Base-by-base conservation (phyloP, 2,113 vertebrate genomes). In the Melanerpes formicivorus region DNA sequence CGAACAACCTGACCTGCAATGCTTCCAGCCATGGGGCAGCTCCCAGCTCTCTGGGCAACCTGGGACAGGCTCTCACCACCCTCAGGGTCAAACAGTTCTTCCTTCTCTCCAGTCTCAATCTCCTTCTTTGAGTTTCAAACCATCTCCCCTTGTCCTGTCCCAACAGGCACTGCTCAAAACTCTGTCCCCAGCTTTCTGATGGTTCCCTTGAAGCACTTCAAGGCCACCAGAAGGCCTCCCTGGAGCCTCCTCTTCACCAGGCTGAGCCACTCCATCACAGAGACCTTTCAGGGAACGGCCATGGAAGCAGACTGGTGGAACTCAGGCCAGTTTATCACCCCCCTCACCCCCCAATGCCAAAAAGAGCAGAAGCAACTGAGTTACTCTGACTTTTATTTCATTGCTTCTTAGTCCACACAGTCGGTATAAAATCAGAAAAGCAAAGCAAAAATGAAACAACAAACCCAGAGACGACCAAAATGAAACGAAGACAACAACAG, bases 341-440 rank as follows among this genome's bases (percentile, higher is more conserved):
- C 19, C 22, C 50, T 22, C 50, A 56, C 73, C 9, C 32, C 0
- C 30, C 12, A 22, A 29, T 0, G 64, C 84, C 89, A 80, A 48
- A 79, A 78, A 63, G 76, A 63, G 25, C 52, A 89, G 80, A 96
- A 85, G 87, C 80, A 79, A 46, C 34, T 95, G 96, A 97, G 98
- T 98, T 98, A 98, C 96, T 98, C 95, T 97, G 95, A 95, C 90
- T 97, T 98, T 98, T 98, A 98, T 98, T 98, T 98, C 94, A 96
- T 97, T 96, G 97, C 97, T 95, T 97, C 97, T 98, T 98, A 98
- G 97, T 97, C 96, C 97, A 98, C 97, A 98, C 97, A 86, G 80
- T 97, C 26, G 96, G 97, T 98, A 98, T 96, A 98, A 98, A 98
- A 98, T 97, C 97, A 98, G 96, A 95, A 96, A 97, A 95, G 96